phyloP scores from a whole-genome alignment of 2,888 invertebrate genomes.

The Sinotaia quadrata region DNA sequence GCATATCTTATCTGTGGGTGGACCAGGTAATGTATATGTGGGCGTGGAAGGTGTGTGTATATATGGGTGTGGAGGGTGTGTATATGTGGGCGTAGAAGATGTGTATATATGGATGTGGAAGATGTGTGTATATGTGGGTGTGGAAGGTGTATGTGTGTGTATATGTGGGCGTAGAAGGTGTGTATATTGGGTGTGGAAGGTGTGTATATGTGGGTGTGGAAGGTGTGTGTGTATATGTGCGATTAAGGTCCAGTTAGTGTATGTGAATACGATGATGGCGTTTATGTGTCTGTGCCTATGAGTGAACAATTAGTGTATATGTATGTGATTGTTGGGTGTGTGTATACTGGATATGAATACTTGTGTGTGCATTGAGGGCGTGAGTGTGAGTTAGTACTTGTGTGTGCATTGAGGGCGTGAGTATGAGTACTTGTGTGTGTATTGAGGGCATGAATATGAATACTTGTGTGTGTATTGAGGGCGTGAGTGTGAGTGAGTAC shows the following conservation, averaged over 20 bases:
- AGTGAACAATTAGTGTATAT: background rate
- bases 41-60: too few species aligned
- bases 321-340: background rate
- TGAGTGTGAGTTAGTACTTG: too few species aligned
- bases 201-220: background rate
- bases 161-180: background rate
- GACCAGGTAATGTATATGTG: background rate
- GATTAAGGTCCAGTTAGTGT: too few species aligned
- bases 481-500: background rate
- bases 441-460: background rate
- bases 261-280: too few species aligned
- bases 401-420: too few species aligned
- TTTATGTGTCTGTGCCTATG: conserved; percentile 10
- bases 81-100: background rate
- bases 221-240: conserved; percentile 10
- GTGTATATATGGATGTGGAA: too few species aligned
- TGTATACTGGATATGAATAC: too few species aligned
- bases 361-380: too few species aligned
- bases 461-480: background rate
- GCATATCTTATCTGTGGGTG: background rate
- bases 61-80: too few species aligned
- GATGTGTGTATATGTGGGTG: conserved; percentile 12
- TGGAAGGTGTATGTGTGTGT: background rate
- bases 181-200: background rate
- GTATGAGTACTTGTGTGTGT: too few species aligned